Percentiles rank a stretch among this genome's conserved stretches.
These are phyloP conservation scores for Mobula birostris DNA, from an alignment of 2,113 vertebrate species.

Conservation along the genomic window DNA sequence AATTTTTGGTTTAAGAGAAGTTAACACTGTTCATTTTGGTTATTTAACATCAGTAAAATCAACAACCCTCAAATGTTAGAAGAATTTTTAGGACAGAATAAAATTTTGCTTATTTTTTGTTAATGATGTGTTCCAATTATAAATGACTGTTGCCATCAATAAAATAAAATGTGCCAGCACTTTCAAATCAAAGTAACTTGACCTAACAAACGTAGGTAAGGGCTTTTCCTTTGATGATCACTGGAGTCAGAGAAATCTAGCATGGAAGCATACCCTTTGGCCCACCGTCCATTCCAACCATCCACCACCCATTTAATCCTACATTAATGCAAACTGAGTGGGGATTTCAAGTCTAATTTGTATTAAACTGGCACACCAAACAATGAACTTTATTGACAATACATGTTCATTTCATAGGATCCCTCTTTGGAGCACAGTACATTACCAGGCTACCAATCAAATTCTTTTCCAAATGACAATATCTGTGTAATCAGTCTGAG, in stretches of 20 bases:
- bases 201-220: background rate
- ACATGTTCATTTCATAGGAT: background rate
- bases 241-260: too few relatives aligned
- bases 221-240: background rate
- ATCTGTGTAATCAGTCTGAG: background rate
- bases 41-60: background rate
- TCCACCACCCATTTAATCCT: too few relatives aligned
- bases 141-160: background rate
- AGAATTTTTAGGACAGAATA: background rate
- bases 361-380: background rate
- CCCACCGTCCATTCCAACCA: too few relatives aligned
- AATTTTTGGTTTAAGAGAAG: background rate
- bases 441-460: background rate
- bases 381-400: background rate
- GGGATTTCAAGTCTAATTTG: background rate
- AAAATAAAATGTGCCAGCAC: background rate
- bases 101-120: background rate
- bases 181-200: background rate
- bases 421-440: too few relatives aligned
- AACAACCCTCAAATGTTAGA: background rate
- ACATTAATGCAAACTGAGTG: background rate
- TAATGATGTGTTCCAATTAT: background rate
- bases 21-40: background rate
- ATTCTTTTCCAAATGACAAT: background rate
- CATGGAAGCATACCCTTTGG: too few relatives aligned